Evolutionary conservation across 2,113 vertebrate genomes (phyloP).

Genomic region (Stictonetta naevosa): DNA sequence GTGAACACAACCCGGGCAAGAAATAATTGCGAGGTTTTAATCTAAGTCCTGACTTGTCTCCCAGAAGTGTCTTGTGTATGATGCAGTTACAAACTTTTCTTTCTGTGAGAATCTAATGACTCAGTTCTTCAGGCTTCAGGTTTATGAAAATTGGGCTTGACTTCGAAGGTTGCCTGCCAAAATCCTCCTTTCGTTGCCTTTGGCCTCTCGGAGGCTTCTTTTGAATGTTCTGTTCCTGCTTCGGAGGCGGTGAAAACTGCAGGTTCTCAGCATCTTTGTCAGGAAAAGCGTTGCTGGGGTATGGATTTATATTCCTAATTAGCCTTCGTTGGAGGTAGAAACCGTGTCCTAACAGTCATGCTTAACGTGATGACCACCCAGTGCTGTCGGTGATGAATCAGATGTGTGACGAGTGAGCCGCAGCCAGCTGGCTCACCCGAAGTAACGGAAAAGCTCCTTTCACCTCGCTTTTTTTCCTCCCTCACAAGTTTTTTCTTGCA

Average conservation of each 20-base stretch:
- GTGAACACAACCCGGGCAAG: background rate
- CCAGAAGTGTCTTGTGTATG: background rate
- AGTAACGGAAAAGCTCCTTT: background rate
- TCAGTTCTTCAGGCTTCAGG: background rate
- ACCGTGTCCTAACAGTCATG: background rate
- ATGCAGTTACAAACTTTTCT: background rate
- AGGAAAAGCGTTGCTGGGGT: background rate
- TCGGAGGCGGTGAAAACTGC: background rate
- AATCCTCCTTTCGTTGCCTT: background rate
- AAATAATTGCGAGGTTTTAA: background rate
- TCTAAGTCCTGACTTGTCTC: background rate
- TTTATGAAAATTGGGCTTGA: background rate
- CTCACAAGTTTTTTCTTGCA: background rate
- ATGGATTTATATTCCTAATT: background rate
- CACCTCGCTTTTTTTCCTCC: background rate
- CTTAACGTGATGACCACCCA: background rate
- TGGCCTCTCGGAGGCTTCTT: background rate
- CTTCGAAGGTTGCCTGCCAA: background rate
- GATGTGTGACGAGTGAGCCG: background rate
- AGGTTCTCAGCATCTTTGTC: background rate
- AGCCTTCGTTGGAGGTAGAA: background rate
- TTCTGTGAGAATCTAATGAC: background rate
- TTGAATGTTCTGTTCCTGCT: background rate
- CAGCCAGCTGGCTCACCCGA: background rate
- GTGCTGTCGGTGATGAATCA: background rate